These are phyloP conservation scores for Andrena trimmerana DNA, from an alignment of 2,888 invertebrate species.

Conservation along the genomic window DNA sequence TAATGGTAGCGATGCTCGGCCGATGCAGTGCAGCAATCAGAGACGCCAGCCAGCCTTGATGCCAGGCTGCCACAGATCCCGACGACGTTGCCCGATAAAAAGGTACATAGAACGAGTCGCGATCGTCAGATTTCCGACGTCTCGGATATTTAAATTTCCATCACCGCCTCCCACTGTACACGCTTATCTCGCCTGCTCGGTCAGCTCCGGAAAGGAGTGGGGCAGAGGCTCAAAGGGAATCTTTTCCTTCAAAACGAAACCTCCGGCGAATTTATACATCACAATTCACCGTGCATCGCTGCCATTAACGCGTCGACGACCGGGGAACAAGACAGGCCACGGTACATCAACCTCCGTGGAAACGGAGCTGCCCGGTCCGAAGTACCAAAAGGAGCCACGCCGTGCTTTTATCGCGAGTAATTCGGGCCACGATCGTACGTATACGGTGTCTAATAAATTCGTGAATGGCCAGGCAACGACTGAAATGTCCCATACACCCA, in stretches of 20 bases:
- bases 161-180: conserved; percentile 12
- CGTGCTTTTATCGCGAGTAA: conserved; percentile 70
- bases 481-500: conserved; percentile 70
- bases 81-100: conserved; percentile 9
- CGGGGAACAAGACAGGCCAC: conserved; percentile 48
- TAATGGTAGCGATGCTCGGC: conserved; percentile 4
- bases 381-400: conserved; percentile 58
- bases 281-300: conserved; percentile 57
- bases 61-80: not conserved
- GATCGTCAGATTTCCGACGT: conserved; percentile 23
- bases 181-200: conserved; percentile 29
- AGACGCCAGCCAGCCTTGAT: not conserved
- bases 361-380: conserved; percentile 46
- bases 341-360: conserved; percentile 57
- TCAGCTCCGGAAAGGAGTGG: not conserved
- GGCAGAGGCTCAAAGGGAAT: conserved; percentile 25
- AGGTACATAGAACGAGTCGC: conserved; percentile 16
- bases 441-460: conserved; percentile 71
- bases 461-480: conserved; percentile 69
- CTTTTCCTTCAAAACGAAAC: conserved; percentile 51
- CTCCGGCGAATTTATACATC: conserved; percentile 55
- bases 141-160: conserved; percentile 29
- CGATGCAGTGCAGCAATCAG: not conserved
- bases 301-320: conserved; percentile 63
- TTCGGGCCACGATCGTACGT: conserved; percentile 70